Conservation (phyloP, 2,888 invertebrate genomes). For the Phymatocera aterrima region DNA sequence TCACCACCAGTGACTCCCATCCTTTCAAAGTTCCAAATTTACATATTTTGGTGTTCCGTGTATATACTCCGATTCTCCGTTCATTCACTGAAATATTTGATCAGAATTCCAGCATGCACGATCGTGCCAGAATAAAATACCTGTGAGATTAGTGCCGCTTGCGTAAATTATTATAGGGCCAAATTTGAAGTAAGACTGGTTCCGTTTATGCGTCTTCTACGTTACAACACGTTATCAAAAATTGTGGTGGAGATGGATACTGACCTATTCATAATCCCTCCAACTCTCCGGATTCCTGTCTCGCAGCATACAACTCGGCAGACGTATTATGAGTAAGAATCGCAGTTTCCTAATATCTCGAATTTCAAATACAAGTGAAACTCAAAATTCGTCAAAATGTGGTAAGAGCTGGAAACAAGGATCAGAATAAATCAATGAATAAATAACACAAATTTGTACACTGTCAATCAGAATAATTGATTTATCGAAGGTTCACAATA, state of each 20-base stretch:
- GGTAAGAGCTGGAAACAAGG: background rate
- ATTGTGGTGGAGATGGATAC: background rate
- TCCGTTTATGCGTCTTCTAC: background rate
- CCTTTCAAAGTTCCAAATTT: background rate
- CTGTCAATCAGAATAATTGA: conserved; percentile 3
- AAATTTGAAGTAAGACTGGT: background rate
- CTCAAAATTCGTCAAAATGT: background rate
- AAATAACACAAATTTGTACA: background rate
- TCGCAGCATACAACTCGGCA: no score
- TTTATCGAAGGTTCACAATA: conserved; percentile 39
- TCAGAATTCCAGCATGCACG: background rate
- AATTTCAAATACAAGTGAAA: background rate
- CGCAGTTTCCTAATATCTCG: no score
- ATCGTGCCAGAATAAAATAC: background rate
- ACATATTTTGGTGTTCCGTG: background rate
- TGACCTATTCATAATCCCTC: background rate
- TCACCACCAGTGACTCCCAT: background rate
- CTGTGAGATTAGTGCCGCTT: background rate
- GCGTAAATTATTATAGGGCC: background rate
- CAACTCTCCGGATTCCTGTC: background rate
- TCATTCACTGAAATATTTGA: background rate
- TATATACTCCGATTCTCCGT: background rate
- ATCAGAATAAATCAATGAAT: background rate
- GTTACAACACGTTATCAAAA: background rate
- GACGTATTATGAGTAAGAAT: no score